These are phyloP conservation scores for Champsocephalus esox DNA, from an alignment of 2,797 vertebrate species.

Conservation along the genomic window DNA sequence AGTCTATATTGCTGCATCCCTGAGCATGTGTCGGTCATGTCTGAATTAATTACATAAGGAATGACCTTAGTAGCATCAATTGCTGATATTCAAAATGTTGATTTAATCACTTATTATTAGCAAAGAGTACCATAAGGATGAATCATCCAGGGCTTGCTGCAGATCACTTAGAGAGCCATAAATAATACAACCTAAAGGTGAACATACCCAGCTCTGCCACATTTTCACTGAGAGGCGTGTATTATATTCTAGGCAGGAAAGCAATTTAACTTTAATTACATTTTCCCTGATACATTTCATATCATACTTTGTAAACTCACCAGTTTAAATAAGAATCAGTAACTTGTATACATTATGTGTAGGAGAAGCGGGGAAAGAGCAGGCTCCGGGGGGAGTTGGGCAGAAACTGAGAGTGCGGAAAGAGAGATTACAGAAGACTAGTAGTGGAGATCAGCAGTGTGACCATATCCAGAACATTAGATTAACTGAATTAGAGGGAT, in stretches of 20 bases:
- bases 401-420: constrained; percentile 42
- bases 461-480: constrained; percentile 75
- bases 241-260: background rate
- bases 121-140: constrained; percentile 21
- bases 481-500: constrained; percentile 82
- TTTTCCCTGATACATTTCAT: background rate
- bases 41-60: no score
- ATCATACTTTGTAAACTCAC: constrained; percentile 8
- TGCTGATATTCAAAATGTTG: constrained; percentile 25
- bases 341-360: constrained; percentile 28
- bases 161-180: constrained; percentile 7
- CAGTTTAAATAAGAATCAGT: constrained; percentile 44
- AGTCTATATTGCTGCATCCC: no score
- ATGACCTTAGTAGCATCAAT: no score
- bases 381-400: constrained; percentile 45
- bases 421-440: constrained; percentile 49
- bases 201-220: constrained; percentile 3
- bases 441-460: constrained; percentile 64
- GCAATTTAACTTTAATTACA: background rate
- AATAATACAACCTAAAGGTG: constrained; percentile 2
- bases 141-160: constrained; percentile 11
- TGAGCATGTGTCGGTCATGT: no score
- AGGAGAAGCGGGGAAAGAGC: constrained; percentile 39
- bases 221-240: background rate
- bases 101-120: constrained; percentile 27